Percentiles rank a stretch among this genome's conserved stretches.
phyloP scores from a whole-genome alignment of 1,140 invertebrate species.

The Delia radicum region DNA sequence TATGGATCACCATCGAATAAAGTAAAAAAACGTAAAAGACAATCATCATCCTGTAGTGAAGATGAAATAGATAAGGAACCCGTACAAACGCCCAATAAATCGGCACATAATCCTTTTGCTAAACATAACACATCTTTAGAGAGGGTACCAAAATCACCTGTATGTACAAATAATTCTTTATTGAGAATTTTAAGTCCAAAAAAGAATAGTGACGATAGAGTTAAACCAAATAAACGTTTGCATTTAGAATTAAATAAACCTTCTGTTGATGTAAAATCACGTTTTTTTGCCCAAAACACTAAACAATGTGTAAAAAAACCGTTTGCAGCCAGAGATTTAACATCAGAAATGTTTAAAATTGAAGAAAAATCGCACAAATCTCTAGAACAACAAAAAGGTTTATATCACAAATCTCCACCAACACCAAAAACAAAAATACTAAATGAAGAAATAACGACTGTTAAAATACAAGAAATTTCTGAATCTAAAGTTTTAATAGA shows the following conservation, averaged over 20 bases:
- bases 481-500: background rate
- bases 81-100: background rate
- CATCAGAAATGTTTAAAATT: slow-evolving; percentile 25
- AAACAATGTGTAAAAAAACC: slow-evolving; percentile 21
- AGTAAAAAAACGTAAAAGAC: slow-evolving; percentile 23
- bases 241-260: no score
- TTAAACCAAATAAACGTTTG: slow-evolving; percentile 24
- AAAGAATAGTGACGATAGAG: slow-evolving; percentile 27
- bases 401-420: background rate
- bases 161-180: slow-evolving; percentile 44
- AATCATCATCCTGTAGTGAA: slow-evolving; percentile 7
- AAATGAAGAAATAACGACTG: background rate
- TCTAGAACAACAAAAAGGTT: background rate
- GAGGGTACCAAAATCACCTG: slow-evolving; percentile 28
- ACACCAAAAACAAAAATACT: background rate
- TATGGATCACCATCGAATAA: background rate
- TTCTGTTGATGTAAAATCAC: slow-evolving; percentile 41
- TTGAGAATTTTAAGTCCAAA: slow-evolving; percentile 45
- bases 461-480: background rate
- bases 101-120: slow-evolving; percentile 44
- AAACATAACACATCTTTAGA: slow-evolving; percentile 21
- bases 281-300: slow-evolving; percentile 38
- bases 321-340: slow-evolving; percentile 18
- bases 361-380: background rate
- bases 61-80: background rate